Evolutionary conservation across 2,113 vertebrate species (phyloP).

Genomic region (Austrofundulus limnaeus): DNA sequence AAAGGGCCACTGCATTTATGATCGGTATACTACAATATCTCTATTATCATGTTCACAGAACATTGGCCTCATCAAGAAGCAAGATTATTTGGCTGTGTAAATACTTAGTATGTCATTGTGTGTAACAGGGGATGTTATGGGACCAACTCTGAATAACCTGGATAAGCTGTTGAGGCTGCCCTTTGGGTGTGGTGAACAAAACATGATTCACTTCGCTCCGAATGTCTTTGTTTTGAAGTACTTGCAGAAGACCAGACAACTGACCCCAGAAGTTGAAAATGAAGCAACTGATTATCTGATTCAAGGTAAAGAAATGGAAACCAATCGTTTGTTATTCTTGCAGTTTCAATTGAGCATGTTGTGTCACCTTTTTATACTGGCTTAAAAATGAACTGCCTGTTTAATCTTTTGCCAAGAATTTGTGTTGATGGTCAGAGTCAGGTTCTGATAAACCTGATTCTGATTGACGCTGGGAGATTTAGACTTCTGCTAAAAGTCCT

Average conservation of each 20-base stretch:
- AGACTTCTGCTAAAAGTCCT: no score
- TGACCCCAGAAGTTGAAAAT: constrained; percentile 84
- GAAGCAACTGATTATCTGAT: constrained; percentile 89
- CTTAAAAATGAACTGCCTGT: background rate
- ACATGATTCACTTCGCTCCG: constrained; percentile 96
- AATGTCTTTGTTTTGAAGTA: constrained; percentile 94
- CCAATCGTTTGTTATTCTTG: background rate
- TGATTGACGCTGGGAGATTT: no score
- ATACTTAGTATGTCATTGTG: background rate
- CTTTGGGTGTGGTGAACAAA: constrained; percentile 94
- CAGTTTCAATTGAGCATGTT: background rate
- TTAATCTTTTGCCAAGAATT: no score
- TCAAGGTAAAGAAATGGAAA: constrained; percentile 59
- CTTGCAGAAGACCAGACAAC: constrained; percentile 90
- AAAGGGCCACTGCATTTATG: constrained; percentile 87
- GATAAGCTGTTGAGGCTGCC: constrained; percentile 88
- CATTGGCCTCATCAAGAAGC: background rate
- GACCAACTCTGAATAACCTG: constrained; percentile 89
- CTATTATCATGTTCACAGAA: background rate
- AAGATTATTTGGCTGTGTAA: background rate
- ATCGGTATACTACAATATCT: constrained; percentile 78
- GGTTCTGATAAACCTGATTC: no score
- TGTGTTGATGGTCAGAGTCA: no score
- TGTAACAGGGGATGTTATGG: constrained; percentile 90
- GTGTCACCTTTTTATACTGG: background rate